Conservation (phyloP, 2,797 vertebrate genomes). For the Sebastes wilsoni region DNA sequence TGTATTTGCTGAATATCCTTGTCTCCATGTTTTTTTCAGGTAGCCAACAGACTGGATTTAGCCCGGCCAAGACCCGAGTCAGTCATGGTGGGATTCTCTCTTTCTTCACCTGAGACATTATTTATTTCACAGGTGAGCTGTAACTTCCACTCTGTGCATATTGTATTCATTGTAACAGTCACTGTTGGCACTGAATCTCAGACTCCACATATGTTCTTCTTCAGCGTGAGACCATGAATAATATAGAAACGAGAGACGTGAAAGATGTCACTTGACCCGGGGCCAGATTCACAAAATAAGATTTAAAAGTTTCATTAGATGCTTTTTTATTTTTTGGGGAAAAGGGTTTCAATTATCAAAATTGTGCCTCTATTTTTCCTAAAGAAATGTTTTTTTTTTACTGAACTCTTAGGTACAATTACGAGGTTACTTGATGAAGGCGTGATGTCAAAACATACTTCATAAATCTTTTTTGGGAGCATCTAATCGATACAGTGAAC, state of each 20-base stretch:
- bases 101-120: constrained; percentile 17
- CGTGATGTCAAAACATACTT: not conserved
- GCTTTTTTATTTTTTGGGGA: not conserved
- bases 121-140: constrained; percentile 52
- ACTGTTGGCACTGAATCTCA: not conserved
- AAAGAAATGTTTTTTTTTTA: not conserved
- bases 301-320: not conserved
- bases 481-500: too few species aligned
- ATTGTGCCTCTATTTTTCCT: not conserved
- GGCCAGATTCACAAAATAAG: not conserved
- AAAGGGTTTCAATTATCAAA: not conserved
- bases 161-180: constrained; percentile 1
- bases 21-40: constrained; percentile 38
- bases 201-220: not conserved
- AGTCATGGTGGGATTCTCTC: constrained; percentile 18
- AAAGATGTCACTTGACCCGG: not conserved
- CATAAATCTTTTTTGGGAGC: not conserved
- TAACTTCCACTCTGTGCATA: constrained; percentile 5
- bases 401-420: too few species aligned
- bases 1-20: constrained; percentile 44
- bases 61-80: constrained; percentile 15
- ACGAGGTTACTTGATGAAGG: not conserved
- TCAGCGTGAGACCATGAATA: not conserved
- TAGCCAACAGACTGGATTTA: constrained; percentile 44
- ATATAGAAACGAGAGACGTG: not conserved